Evolutionary conservation across 2,797 vertebrate species (phyloP).

Genomic region (Stomatorhinus walkeri): DNA sequence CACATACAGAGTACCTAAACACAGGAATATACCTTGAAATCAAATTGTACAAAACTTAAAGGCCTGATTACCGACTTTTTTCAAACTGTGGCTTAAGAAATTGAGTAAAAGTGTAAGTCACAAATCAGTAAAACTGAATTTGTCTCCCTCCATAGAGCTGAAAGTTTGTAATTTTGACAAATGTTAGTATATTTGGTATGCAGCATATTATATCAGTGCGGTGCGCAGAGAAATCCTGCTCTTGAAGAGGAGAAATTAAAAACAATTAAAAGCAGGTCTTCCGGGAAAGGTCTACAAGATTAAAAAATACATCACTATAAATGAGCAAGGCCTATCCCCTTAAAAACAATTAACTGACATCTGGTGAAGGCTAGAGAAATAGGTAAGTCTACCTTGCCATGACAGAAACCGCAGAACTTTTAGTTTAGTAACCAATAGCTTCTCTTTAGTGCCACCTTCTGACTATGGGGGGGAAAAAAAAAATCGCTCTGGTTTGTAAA

Average conservation of each 20-base stretch:
- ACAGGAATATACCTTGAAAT: background rate
- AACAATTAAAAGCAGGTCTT: background rate
- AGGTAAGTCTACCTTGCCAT: background rate
- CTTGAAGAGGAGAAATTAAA: background rate
- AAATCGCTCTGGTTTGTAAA: conserved; percentile 12
- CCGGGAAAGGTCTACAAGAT: background rate
- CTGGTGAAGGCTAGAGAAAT: background rate
- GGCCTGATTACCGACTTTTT: background rate
- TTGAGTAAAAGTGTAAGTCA: background rate
- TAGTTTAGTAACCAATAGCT: background rate
- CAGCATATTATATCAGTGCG: background rate
- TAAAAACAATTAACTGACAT: background rate
- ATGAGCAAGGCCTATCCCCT: background rate
- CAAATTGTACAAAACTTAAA: conserved; percentile 1
- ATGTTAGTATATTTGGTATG: conserved; percentile 10
- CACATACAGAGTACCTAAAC: background rate
- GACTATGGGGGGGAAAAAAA: conserved; percentile 26
- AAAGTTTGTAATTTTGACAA: background rate
- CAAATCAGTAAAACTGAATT: background rate
- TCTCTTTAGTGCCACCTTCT: conserved; percentile 42
- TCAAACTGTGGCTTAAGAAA: background rate
- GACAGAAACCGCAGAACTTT: background rate
- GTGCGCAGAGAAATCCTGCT: background rate
- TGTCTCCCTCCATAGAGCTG: background rate
- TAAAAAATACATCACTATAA: background rate